phyloP scores from a whole-genome alignment of 2,888 invertebrate species.

The Watsonalla binaria region DNA sequence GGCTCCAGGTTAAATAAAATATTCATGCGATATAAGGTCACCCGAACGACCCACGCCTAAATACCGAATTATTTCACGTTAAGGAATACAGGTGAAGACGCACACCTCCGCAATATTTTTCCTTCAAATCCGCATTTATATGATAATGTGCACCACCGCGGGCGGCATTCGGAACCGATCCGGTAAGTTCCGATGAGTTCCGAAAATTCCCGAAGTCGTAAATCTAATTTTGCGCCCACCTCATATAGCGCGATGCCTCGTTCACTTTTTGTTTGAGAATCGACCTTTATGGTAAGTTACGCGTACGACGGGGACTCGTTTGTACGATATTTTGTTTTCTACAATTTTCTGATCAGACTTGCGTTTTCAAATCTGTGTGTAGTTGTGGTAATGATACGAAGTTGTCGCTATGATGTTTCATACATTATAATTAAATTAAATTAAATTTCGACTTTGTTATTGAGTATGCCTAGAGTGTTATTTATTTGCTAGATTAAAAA shows the following conservation, averaged over 20 bases:
- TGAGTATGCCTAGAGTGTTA: no score
- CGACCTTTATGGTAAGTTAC: constrained; percentile 42
- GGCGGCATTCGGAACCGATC: constrained; percentile 61
- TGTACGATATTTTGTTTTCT: constrained; percentile 10
- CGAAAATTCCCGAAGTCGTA: constrained; percentile 70
- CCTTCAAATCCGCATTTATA: constrained; percentile 65
- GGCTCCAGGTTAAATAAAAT: neutral
- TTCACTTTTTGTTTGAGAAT: constrained; percentile 41
- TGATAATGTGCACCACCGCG: constrained; percentile 50
- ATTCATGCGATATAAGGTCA: neutral
- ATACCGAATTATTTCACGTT: constrained; percentile 49
- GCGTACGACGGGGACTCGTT: constrained; percentile 24
- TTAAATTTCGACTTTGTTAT: no score
- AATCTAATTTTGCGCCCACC: constrained; percentile 70
- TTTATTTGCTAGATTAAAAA: no score
- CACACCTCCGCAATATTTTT: constrained; percentile 63
- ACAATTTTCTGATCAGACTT: constrained; percentile 2
- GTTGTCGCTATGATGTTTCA: no score
- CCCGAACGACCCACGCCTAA: constrained; percentile 20
- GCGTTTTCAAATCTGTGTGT: neutral
- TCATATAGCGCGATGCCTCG: constrained; percentile 10
- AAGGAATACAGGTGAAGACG: constrained; percentile 36
- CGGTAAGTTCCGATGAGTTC: constrained; percentile 58
- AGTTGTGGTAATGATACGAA: neutral
- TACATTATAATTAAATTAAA: no score